phyloP scores from a whole-genome alignment of 1,140 invertebrate genomes.

The Anthonomus grandis region DNA sequence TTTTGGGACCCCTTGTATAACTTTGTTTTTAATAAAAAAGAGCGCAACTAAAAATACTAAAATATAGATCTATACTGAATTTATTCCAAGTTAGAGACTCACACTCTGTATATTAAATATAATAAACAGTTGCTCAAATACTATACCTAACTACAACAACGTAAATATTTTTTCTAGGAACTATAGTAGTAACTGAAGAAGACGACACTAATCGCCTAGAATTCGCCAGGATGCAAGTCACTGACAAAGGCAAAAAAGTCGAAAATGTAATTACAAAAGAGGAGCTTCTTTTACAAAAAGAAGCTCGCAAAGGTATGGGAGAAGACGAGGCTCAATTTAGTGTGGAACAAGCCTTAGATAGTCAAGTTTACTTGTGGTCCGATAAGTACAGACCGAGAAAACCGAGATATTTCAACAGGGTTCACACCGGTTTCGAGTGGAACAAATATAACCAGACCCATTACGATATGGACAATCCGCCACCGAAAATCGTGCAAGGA shows the following conservation, averaged over 20 bases:
- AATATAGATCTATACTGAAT: no score
- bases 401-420: slow-evolving; percentile 96
- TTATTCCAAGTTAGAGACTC: no score
- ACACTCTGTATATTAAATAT: no score
- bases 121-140: no score
- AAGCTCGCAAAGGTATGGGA: slow-evolving; percentile 86
- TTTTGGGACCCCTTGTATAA: no score
- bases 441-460: slow-evolving; percentile 99
- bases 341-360: slow-evolving; percentile 82
- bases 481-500: slow-evolving; percentile 99
- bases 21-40: no score
- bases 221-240: slow-evolving; percentile 65
- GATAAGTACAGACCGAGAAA: slow-evolving; percentile 98
- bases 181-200: slow-evolving; percentile 72
- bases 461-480: slow-evolving; percentile 99
- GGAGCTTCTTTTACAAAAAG: slow-evolving; percentile 64
- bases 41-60: no score
- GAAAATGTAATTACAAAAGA: slow-evolving; percentile 56
- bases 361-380: slow-evolving; percentile 91
- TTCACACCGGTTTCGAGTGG: slow-evolving; percentile 98
- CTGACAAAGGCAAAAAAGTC: slow-evolving; percentile 55
- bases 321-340: slow-evolving; percentile 89
- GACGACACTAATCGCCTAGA: slow-evolving; percentile 77
- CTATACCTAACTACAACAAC: not conserved
- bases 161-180: slow-evolving; percentile 39